Evolutionary conservation across 23 tunicate genomes (phyloP).

Genomic region (Botrylloides violaceus): DNA sequence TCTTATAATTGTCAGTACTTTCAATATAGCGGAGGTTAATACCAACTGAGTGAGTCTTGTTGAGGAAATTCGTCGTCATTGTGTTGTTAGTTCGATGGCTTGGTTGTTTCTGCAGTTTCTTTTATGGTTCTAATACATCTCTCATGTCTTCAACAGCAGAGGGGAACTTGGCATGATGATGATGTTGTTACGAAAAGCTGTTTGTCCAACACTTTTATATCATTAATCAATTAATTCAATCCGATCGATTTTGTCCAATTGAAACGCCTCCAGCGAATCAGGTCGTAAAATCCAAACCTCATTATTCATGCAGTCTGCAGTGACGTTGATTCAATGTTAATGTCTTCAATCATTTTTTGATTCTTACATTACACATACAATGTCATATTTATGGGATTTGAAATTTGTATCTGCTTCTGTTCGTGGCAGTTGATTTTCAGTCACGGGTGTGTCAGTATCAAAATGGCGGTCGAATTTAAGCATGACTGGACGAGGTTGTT

Average conservation of each 20-base stretch:
- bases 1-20: not conserved
- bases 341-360: no score
- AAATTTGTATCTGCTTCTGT: no score
- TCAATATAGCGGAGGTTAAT: not conserved
- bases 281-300: not conserved
- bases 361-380: no score
- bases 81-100: not conserved
- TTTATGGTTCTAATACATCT: not conserved
- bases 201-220: not conserved
- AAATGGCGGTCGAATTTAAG: no score
- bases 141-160: no score
- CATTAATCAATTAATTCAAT: not conserved
- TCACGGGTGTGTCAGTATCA: no score
- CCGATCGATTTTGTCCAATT: not conserved
- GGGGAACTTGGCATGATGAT: no score
- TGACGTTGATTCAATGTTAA: no score
- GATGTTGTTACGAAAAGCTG: not conserved
- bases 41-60: not conserved
- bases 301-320: not conserved
- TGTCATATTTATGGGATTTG: no score
- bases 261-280: conserved; percentile 2
- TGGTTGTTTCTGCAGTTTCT: not conserved
- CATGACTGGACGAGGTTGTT: no score
- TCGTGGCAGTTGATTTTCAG: no score
- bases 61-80: conserved; percentile 1